A percentile compares a stretch with the other conserved stretches of the same genome.
Conservation (phyloP, 2,113 vertebrate genomes). For the Lophotis ruficrista region DNA sequence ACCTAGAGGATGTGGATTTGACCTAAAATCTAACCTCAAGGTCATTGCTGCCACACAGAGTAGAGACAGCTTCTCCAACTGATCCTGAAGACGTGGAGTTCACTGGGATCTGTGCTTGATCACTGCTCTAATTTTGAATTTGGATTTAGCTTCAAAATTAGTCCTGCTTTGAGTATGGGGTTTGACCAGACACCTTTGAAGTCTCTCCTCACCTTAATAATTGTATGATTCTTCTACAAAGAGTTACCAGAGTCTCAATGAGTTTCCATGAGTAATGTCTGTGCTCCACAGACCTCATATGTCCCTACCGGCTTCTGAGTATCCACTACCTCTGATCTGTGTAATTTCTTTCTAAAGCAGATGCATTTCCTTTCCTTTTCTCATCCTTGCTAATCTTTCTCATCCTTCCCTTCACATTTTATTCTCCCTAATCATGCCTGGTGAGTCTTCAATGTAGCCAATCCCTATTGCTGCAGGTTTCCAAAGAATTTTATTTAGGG, state of each 20-base stretch:
- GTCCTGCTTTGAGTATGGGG: background rate
- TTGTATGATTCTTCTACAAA: background rate
- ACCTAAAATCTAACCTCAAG: background rate
- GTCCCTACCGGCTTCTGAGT: background rate
- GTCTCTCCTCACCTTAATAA: background rate
- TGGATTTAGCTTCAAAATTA: background rate
- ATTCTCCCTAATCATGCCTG: background rate
- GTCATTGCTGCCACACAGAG: background rate
- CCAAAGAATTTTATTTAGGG: background rate
- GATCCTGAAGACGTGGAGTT: background rate
- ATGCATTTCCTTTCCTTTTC: background rate
- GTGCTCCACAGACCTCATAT: no score
- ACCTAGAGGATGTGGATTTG: rapidly evolving
- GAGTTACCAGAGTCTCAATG: background rate
- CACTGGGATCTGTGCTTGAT: background rate
- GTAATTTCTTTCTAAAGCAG: background rate
- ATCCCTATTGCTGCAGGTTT: background rate
- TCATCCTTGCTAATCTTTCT: background rate
- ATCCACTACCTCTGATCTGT: background rate
- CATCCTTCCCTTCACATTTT: background rate
- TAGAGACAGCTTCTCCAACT: background rate
- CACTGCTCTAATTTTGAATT: background rate
- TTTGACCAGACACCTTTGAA: background rate
- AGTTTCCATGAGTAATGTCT: background rate
- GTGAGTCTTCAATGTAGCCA: background rate